phyloP scores from a whole-genome alignment of 2,888 invertebrate species.

The Stenolophus ochropezus region DNA sequence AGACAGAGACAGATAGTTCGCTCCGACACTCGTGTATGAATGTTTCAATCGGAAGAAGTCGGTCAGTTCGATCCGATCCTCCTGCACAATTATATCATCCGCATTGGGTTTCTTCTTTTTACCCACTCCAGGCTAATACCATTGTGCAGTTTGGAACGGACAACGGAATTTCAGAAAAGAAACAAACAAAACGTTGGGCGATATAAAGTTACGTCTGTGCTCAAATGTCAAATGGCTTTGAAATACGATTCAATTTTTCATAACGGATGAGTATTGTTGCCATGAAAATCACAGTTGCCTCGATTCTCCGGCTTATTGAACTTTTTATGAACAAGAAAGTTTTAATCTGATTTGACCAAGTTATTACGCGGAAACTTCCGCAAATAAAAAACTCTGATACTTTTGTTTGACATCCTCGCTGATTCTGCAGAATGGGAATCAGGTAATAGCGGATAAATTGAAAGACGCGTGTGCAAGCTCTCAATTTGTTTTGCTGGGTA shows the following conservation, averaged over 20 bases:
- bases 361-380: constrained; percentile 20
- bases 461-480: neutral
- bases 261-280: constrained; percentile 41
- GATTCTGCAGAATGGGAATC: constrained; percentile 6
- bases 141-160: constrained; percentile 50
- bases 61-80: constrained; percentile 1
- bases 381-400: constrained; percentile 5
- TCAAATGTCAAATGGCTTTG: constrained; percentile 51
- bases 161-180: constrained; percentile 10
- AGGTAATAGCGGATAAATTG: constrained; percentile 6
- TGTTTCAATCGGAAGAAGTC: constrained; percentile 36
- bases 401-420: neutral
- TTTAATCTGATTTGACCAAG: constrained; percentile 32
- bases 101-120: constrained; percentile 2
- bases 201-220: constrained; percentile 38
- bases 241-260: constrained; percentile 53
- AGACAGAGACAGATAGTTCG: constrained; percentile 49
- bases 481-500: constrained; percentile 18
- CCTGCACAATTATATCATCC: constrained; percentile 43
- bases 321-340: constrained; percentile 32
- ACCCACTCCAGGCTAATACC: constrained; percentile 11
- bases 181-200: constrained; percentile 32
- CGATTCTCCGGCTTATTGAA: constrained; percentile 28
- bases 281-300: constrained; percentile 29
- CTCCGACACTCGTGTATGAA: constrained; percentile 40